phyloP scores from a whole-genome alignment of 1,140 invertebrate genomes.

The Onthophagus taurus region DNA sequence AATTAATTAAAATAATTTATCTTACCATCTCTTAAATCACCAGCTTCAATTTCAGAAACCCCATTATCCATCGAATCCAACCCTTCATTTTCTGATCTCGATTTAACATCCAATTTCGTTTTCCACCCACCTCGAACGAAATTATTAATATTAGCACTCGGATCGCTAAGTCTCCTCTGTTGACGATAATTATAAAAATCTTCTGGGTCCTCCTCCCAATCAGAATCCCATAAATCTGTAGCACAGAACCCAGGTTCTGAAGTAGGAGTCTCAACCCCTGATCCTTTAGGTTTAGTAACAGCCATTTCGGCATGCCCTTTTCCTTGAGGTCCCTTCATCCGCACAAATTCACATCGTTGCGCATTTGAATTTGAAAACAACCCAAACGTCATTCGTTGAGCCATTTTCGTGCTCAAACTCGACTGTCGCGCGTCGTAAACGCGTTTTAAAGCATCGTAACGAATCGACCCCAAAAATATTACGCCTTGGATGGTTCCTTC shows the following conservation, averaged over 20 bases:
- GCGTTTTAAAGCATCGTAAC: slow-evolving; percentile 92
- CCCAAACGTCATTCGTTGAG: slow-evolving; percentile 91
- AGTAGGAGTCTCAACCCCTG: slow-evolving; percentile 87
- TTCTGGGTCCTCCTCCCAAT: slow-evolving; percentile 78
- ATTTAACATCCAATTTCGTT: slow-evolving; percentile 55
- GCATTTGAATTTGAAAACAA: slow-evolving; percentile 69
- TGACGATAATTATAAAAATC: slow-evolving; percentile 69
- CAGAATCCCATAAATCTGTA: slow-evolving; percentile 76
- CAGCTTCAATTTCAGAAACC: slow-evolving; percentile 85
- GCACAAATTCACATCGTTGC: slow-evolving; percentile 91
- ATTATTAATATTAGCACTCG: slow-evolving; percentile 85
- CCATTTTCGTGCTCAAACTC: slow-evolving; percentile 87
- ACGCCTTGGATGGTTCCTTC: slow-evolving; percentile 77
- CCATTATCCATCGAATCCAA: slow-evolving; percentile 73
- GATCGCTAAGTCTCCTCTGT: slow-evolving; percentile 85
- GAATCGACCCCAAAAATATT: slow-evolving; percentile 92
- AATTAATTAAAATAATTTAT: slow-evolving; percentile 13
- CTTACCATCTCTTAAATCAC: slow-evolving; percentile 85
- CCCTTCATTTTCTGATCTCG: slow-evolving; percentile 85
- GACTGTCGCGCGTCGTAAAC: slow-evolving; percentile 95
- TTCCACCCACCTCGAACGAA: slow-evolving; percentile 77
- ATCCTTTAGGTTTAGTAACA: slow-evolving; percentile 81
- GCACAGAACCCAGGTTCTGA: slow-evolving; percentile 83
- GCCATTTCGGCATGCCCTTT: slow-evolving; percentile 99
- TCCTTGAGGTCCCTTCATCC: slow-evolving; percentile 93